Conservation (phyloP, 2,797 vertebrate species). For the Gallinago nigripennis region DNA sequence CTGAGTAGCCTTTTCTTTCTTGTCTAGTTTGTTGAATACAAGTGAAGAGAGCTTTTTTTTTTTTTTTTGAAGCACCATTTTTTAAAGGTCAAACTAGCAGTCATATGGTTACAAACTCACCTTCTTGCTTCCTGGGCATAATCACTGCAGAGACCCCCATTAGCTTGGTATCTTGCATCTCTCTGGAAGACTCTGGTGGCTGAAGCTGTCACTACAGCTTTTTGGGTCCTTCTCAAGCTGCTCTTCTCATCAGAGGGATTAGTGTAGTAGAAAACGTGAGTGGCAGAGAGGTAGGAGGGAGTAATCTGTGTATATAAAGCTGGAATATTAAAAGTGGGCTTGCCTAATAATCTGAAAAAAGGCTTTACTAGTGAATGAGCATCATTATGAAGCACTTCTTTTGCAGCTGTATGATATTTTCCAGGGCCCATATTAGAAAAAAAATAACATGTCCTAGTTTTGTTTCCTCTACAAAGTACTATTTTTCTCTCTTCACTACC, state of each 20-base stretch:
- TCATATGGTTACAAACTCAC: background rate
- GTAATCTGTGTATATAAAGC: background rate
- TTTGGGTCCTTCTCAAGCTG: background rate
- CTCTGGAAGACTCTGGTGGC: background rate
- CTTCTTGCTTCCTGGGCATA: background rate
- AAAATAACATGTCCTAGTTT: background rate
- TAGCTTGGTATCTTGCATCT: background rate
- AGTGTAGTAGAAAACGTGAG: background rate
- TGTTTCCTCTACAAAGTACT: background rate
- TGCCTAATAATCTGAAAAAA: background rate
- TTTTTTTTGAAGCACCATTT: background rate
- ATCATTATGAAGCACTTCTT: background rate
- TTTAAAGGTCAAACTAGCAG: background rate
- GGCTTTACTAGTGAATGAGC: background rate
- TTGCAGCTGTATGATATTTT: background rate
- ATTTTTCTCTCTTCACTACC: background rate
- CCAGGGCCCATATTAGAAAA: background rate
- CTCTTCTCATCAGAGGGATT: background rate
- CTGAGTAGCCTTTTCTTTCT: conserved; percentile 63
- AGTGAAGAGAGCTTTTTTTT: background rate
- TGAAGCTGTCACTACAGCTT: background rate
- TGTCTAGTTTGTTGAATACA: background rate
- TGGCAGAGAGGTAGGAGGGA: background rate
- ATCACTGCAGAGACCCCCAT: background rate
- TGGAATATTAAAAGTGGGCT: background rate